Evolutionary conservation across 2,797 vertebrate genomes (phyloP), one percentile per base, ranked within the genome.

Genomic region (Anolis apletophallus): DNA sequence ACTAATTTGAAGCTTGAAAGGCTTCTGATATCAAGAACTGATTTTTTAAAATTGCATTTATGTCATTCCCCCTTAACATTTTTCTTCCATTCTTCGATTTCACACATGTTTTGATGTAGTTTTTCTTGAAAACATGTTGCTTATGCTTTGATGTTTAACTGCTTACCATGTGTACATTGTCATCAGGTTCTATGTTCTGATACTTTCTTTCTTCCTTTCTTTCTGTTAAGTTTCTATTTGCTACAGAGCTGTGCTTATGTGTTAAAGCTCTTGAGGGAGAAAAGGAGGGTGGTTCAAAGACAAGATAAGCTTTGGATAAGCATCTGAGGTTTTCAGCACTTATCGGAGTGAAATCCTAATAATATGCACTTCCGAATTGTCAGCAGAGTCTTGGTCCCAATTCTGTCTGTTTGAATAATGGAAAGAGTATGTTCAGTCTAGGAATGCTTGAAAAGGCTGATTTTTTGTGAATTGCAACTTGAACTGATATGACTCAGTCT

Each of bases 221-320:
- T 73, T 50, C 46, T 67, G 50, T 40, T 88, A 92, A 86, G 75
- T 92, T 94, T 93, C 75, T 88, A 82, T 89, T 89, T 26, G 88
- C 81, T 91, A 87, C 40, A 84, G 59, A 80, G n/a, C 83, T 93
- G 91, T 91, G 61, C 81, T 92, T 92, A 19, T 19, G 17, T 90
- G 90, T 92, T 91, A 90, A 52, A 84, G 75, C 69, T 88, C 85
- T 91, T 91, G 12, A 2, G 84, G 85, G 78, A 86, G 83, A 86
- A 81, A 75, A 88, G 8, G 83, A 69, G 2, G 83, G 72, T 76
- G 90, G 94, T 93, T 94, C 87, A 36, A 32, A 86, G 94, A 94
- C 93, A 95, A 95, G 91, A 94, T 95, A 95, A 95, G 90, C 80
- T 92, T 94, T 91, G 88, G 92, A 93, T 94, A 91, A 92, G 87